Base-by-base conservation (phyloP, 1,140 invertebrate species). In the Teleogryllus occipitalis region DNA sequence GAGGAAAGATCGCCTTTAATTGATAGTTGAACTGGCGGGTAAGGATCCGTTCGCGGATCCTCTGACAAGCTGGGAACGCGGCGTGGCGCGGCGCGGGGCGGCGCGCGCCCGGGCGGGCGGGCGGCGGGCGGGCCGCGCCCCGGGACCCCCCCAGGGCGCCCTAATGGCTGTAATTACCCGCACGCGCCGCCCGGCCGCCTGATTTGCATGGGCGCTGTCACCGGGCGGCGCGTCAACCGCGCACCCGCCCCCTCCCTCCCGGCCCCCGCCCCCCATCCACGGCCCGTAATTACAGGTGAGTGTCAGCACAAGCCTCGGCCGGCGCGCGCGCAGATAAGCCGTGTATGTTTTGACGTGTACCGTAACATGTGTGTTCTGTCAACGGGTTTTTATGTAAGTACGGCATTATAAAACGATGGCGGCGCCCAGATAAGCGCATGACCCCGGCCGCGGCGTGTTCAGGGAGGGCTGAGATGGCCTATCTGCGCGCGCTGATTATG, bases 381-480 rank as follows among this genome's bases (percentile, higher is more conserved):
- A 65, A 65, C 54, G 54, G 54, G 10, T 65, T 65, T 65, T 65
- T 65, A 65, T 65, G 54, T 65, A 65, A 65, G 54, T 65, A 65
- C 54, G 54, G 54, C 54, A 65, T 65, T 65, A 65, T 65, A 65
- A 65, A 18, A 18, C 54, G 54, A 65, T 65, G 54, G 27, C 54
- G 10, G 54, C 54, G 54, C 10, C 0, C 10, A 10, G 54, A 65
- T 65, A 65, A 65, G 54, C 54, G 54, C 54, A 65, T 65, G 54
- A 65, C 54, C 54, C 54, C 54, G 54, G 54, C 54, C 54, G 54
- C 54, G 54, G 54, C 54, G 54, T 65, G 54, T 65, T 65, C 54
- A 10, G 54, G 18, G 54, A 18, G 54, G 54, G 54, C 18, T 65
- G 10, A 65, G 54, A 65, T 65, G 54, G 54, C 54, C 54, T 65